Percentiles rank a stretch among this genome's conserved stretches.
phyloP scores from a whole-genome alignment of 2,797 vertebrate species.

The Acropternis orthonyx region DNA sequence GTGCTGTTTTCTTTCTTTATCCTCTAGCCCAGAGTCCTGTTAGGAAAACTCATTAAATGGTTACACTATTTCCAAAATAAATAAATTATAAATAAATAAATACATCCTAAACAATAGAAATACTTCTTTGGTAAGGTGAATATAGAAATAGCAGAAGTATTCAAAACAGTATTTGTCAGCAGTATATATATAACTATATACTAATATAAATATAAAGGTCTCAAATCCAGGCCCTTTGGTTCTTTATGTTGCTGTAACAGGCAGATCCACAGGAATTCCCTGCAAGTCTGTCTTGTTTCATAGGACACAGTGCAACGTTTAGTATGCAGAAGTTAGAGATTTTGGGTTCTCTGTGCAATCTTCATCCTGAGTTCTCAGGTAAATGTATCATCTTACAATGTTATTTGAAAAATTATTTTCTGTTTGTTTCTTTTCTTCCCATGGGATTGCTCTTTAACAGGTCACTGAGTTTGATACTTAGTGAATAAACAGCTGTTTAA shows the following conservation, averaged over 20 bases:
- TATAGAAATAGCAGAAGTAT: not conserved
- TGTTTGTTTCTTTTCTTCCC: not conserved
- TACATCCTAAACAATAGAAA: not conserved
- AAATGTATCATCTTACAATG: not conserved
- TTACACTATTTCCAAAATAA: not conserved
- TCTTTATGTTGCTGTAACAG: not conserved
- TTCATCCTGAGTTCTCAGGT: not conserved
- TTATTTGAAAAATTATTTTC: not conserved
- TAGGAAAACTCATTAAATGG: not conserved
- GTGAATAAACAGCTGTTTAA: not conserved
- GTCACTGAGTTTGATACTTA: not conserved
- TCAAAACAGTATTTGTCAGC: not conserved
- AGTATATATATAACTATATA: not conserved
- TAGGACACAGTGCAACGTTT: not conserved
- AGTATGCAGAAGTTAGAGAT: not conserved
- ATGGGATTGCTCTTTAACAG: not conserved
- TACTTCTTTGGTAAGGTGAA: not conserved
- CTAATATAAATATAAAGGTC: not conserved
- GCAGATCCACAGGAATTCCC: not conserved
- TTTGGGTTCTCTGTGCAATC: not conserved
- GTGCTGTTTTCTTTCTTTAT: not conserved
- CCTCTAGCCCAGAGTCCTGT: not conserved
- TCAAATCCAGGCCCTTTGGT: not conserved
- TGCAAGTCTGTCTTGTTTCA: not conserved
- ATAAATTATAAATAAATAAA: not conserved